phyloP scores from a whole-genome alignment of 2,113 vertebrate genomes.

The Gobius niger region DNA sequence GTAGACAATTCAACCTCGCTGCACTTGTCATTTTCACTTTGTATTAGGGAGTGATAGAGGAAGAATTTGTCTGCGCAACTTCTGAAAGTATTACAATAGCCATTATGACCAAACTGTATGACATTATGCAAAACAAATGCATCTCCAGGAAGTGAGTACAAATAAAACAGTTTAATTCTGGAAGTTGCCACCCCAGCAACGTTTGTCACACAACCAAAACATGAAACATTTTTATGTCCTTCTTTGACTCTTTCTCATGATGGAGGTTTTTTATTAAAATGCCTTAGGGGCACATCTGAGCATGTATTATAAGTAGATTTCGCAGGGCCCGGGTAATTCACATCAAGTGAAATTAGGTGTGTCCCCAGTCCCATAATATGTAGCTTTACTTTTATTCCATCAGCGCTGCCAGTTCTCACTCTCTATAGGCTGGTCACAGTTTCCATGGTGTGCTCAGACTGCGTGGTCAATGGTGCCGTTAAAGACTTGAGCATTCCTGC shows the following conservation, averaged over 20 bases:
- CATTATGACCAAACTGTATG: too few relatives aligned
- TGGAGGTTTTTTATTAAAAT: neutral
- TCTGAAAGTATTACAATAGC: neutral
- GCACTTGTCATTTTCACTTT: neutral
- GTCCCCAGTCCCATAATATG: conserved; percentile 3
- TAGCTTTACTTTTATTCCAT: conserved; percentile 11
- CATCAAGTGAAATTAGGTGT: conserved; percentile 6
- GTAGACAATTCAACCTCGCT: neutral
- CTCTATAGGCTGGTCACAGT: neutral
- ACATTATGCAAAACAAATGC: too few relatives aligned
- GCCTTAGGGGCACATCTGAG: conserved; percentile 3
- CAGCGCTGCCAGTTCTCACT: neutral
- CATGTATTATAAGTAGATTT: conserved; percentile 1
- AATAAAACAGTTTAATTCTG: too few relatives aligned
- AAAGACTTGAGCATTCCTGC: conserved; percentile 10
- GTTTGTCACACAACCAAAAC: neutral
- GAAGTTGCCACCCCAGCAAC: neutral
- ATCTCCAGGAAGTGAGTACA: too few relatives aligned
- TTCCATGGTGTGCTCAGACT: conserved; percentile 2
- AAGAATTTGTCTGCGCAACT: neutral
- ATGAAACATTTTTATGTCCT: neutral
- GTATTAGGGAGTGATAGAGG: neutral
- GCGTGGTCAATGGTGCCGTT: neutral
- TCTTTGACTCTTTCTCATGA: conserved; percentile 8
- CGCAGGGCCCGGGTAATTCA: neutral